A percentile compares a stretch with the other conserved stretches of the same genome.
These are phyloP conservation scores for Oreochromis spilurus DNA, from an alignment of 2,113 vertebrate species.

Conservation along the genomic window DNA sequence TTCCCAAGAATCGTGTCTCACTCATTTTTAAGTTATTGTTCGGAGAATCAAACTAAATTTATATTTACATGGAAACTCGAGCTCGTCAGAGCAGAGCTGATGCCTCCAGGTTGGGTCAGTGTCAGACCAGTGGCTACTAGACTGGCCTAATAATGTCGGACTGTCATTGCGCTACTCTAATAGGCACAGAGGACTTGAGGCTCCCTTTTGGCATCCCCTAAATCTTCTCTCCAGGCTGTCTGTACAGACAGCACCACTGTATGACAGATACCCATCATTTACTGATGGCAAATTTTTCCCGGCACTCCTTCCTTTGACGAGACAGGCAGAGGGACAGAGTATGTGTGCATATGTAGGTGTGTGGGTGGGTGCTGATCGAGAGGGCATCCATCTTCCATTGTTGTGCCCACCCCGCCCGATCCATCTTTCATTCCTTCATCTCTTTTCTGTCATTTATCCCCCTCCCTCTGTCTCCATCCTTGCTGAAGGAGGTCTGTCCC, in stretches of 20 bases:
- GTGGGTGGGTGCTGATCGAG: constrained; percentile 5
- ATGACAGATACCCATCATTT: constrained; percentile 57
- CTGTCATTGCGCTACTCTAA: constrained; percentile 39
- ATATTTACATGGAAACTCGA: not conserved
- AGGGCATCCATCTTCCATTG: constrained; percentile 16
- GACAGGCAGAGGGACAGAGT: not conserved
- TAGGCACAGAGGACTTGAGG: constrained; percentile 32
- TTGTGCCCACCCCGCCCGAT: not conserved
- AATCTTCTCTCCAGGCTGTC: constrained; percentile 42
- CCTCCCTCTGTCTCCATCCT: not conserved
- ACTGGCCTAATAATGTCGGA: constrained; percentile 45
- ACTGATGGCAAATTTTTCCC: constrained; percentile 28
- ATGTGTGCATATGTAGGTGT: not conserved
- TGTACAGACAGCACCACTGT: constrained; percentile 3
- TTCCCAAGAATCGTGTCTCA: not conserved
- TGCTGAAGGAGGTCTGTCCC: constrained; percentile 12
- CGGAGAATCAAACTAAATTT: not conserved
- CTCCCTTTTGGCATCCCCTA: constrained; percentile 33
- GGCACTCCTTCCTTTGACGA: constrained; percentile 16
- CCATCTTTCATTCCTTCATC: not conserved
- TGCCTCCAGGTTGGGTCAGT: constrained; percentile 38
- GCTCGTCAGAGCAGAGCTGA: not conserved
- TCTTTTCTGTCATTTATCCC: not conserved
- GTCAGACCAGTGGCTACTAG: constrained; percentile 16
- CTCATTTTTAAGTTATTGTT: not conserved